A percentile compares a stretch with the other conserved stretches of the same genome.
phyloP scores from a whole-genome alignment of 2,113 vertebrate species.

The Loxodonta africana region DNA sequence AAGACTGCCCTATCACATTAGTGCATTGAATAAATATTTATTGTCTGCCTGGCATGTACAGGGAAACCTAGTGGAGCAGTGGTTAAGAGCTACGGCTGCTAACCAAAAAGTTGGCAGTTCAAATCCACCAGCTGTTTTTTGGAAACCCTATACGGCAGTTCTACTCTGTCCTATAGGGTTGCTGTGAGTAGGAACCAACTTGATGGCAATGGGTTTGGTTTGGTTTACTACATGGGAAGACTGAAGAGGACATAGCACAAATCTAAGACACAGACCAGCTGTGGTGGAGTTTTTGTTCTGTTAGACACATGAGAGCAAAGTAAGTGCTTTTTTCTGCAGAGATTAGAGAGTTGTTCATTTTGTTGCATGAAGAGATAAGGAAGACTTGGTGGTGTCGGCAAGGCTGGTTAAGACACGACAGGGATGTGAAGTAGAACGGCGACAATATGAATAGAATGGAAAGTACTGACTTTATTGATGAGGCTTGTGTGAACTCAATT shows the following conservation, averaged over 20 bases:
- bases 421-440: no score
- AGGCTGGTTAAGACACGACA: neutral
- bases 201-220: no score
- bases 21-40: neutral
- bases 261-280: neutral
- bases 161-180: no score
- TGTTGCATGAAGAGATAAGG: neutral
- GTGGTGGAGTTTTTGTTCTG: neutral
- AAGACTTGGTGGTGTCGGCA: neutral
- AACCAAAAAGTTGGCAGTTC: no score
- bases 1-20: neutral
- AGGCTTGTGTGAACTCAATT: neutral
- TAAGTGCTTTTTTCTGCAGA: neutral
- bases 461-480: neutral
- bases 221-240: neutral
- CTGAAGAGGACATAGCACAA: neutral
- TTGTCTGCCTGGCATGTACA: neutral
- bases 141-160: no score
- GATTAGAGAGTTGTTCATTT: no score
- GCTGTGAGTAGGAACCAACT: no score
- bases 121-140: no score
- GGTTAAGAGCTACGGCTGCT: no score
- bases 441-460: neutral
- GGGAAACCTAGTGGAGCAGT: no score
- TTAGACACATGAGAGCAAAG: neutral